Evolutionary conservation across 2,113 vertebrate genomes (phyloP), one percentile per base, ranked within the genome.

Genomic region (Crypturellus undulatus): DNA sequence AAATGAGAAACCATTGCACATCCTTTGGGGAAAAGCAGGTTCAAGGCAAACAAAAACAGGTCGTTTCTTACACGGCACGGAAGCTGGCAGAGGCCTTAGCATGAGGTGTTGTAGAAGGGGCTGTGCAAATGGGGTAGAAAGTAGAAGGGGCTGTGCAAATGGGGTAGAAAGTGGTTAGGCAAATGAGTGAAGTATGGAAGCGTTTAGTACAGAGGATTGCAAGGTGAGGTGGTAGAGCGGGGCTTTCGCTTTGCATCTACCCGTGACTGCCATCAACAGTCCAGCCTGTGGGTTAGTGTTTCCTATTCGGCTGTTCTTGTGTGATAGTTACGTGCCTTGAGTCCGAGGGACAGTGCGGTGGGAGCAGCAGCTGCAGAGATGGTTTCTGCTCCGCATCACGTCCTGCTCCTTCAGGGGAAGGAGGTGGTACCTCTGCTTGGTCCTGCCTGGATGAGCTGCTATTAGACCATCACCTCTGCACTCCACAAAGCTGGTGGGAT

Each of bases 221-320:
- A 25, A 21, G 45, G 17, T 1, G 4, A 62, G 34, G 14, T 0
- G 22, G 0, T 2, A 3, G 58, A 56, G 59, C 54, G 49, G 12
- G 21, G 9, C 16, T 79, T 79, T 22, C 9, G 2, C 18, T 54
- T 26, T 26, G 38, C 13, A 2, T 60, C 67, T 40, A 13, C 24
- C 24, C 30, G 60, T 79, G 52, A 6, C 83, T 3, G 1, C 34
- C 22, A 34, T 21, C 62, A 28, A 28, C 34, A 18, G 25, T 11
- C 16, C 17, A 64, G 45, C 43, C 43, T 24, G 11, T 34, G 43
- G 22, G 38, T 13, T 7, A 22, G 71, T 17, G 26, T 56, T 17
- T 56, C 54, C 54, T 17, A 28, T 56, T 56, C 14, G 19, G 54
- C 54, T 16, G 28, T 56, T 56, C 54, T 30, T 30, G 54, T 3